Conservation (phyloP, 2,797 vertebrate genomes). For the Pampus argenteus region DNA sequence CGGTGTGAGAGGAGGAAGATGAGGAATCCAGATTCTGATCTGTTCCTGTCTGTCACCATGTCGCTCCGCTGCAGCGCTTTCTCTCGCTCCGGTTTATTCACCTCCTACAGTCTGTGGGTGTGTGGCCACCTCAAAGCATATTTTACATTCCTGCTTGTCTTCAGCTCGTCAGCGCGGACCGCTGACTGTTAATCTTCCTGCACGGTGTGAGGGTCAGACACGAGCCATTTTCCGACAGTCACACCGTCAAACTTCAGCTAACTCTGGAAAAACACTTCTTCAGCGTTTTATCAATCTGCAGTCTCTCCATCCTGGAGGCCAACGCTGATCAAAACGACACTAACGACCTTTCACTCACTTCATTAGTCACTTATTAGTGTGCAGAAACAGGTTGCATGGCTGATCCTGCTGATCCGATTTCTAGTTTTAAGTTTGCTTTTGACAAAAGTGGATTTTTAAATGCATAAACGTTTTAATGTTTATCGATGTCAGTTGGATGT, state of each 20-base stretch:
- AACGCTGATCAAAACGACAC: slow-evolving; percentile 27
- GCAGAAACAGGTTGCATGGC: background rate
- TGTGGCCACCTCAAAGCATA: slow-evolving; percentile 72
- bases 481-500: background rate
- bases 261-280: slow-evolving; percentile 64
- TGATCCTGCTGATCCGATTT: background rate
- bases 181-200: slow-evolving; percentile 60
- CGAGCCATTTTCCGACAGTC: slow-evolving; percentile 47
- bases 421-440: background rate
- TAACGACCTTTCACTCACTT: slow-evolving; percentile 28
- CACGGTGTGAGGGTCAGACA: slow-evolving; percentile 58
- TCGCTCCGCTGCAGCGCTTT: slow-evolving; percentile 28
- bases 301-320: slow-evolving; percentile 30
- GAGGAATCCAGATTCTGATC: slow-evolving; percentile 73
- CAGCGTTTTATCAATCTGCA: slow-evolving; percentile 13
- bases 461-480: background rate
- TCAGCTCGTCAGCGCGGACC: slow-evolving; percentile 62
- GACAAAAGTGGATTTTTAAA: too few relatives aligned
- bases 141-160: slow-evolving; percentile 66
- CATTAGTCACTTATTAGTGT: slow-evolving; percentile 16
- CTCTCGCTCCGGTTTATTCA: slow-evolving; percentile 18
- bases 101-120: slow-evolving; percentile 41
- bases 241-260: slow-evolving; percentile 20
- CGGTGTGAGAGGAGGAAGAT: slow-evolving; percentile 46
- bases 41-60: slow-evolving; percentile 58